A percentile compares a stretch with the other conserved stretches of the same genome.
Conservation (phyloP, 2,888 invertebrate genomes). For the Limnephilus marmoratus region DNA sequence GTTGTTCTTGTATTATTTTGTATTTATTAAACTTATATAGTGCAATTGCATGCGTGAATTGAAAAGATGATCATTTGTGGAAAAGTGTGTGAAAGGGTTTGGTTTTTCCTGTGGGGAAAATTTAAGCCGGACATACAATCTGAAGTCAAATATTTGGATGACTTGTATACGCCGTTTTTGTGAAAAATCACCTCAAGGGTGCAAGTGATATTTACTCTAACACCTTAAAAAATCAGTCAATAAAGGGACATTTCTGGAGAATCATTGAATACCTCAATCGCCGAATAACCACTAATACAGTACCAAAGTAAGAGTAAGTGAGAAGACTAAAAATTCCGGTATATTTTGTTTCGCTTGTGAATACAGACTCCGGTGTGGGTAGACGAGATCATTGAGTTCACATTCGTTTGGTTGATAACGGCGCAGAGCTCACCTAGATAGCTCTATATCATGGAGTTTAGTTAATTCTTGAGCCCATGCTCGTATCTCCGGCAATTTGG, state of each 20-base stretch:
- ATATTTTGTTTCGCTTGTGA: not conserved
- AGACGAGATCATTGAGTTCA: no score
- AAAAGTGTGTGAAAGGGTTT: no score
- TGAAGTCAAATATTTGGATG: no score
- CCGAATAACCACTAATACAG: not conserved
- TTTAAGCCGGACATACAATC: no score
- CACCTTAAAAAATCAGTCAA: not conserved
- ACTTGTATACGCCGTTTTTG: no score
- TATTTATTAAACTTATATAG: no score
- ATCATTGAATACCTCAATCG: not conserved
- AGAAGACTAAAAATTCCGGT: not conserved
- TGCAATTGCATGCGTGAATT: no score
- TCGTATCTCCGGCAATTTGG: not conserved
- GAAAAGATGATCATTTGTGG: no score
- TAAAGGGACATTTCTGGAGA: not conserved
- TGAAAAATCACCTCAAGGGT: no score
- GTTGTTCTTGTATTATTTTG: no score
- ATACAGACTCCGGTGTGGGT: not conserved
- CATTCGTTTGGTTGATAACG: not conserved
- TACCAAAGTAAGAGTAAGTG: not conserved
- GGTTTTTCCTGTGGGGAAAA: no score
- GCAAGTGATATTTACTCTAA: no score
- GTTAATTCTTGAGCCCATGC: not conserved
- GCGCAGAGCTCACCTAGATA: not conserved
- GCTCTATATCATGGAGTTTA: not conserved